A percentile compares a stretch with the other conserved stretches of the same genome.
These are phyloP conservation scores for Andrena fulva DNA, from an alignment of 2,888 invertebrate genomes.

Conservation along the genomic window DNA sequence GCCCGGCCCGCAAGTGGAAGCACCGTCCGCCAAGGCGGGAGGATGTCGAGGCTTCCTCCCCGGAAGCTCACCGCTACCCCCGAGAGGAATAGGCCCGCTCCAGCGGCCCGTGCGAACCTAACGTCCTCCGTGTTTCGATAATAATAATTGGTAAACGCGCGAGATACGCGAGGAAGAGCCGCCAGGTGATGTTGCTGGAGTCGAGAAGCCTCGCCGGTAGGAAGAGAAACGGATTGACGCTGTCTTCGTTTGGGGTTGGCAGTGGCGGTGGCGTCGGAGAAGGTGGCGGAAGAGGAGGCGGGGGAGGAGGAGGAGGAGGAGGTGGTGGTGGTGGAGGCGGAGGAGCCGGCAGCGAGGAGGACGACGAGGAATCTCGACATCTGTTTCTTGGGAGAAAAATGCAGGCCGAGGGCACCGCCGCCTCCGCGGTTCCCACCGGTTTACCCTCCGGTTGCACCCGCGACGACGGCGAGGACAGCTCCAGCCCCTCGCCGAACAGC, in stretches of 20 bases:
- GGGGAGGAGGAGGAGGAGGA: slow-evolving; percentile 85
- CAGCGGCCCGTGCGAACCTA: neutral
- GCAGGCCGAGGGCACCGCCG: slow-evolving; percentile 85
- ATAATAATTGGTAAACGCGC: slow-evolving; percentile 54
- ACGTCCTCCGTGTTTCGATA: slow-evolving; percentile 20
- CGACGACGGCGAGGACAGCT: slow-evolving; percentile 88
- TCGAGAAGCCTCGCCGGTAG: slow-evolving; percentile 84
- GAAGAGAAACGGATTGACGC: slow-evolving; percentile 84
- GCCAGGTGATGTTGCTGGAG: slow-evolving; percentile 84
- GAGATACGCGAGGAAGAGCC: slow-evolving; percentile 49
- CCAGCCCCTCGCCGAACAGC: slow-evolving; percentile 85
- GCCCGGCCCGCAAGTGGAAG: neutral
- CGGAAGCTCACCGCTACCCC: slow-evolving; percentile 30
- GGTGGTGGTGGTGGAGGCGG: slow-evolving; percentile 85
- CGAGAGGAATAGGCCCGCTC: neutral
- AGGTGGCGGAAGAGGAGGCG: slow-evolving; percentile 85
- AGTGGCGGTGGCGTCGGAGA: slow-evolving; percentile 81
- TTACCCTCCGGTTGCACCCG: slow-evolving; percentile 84
- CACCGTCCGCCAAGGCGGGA: slow-evolving; percentile 23
- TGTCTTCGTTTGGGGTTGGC: slow-evolving; percentile 81
- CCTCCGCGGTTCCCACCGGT: slow-evolving; percentile 75
- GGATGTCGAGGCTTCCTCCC: slow-evolving; percentile 66
- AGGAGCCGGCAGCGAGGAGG: slow-evolving; percentile 88
- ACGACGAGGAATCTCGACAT: slow-evolving; percentile 86
- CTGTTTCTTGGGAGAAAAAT: slow-evolving; percentile 84